Evolutionary conservation across 2,888 invertebrate species (phyloP), one percentile per base, ranked within the genome.

Genomic region (Sympetrum striolatum): DNA sequence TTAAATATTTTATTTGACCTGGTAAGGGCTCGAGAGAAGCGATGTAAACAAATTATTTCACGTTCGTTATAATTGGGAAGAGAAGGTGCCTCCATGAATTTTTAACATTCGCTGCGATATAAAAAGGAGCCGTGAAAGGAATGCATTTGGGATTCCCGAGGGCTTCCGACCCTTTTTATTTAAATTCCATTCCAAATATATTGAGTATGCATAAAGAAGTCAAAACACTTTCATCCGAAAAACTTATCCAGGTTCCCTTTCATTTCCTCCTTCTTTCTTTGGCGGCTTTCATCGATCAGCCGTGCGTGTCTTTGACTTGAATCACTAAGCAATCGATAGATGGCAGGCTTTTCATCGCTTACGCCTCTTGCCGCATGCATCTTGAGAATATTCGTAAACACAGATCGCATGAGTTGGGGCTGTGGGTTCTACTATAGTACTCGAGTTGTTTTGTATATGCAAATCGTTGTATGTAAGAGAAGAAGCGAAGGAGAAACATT

Each of bases 191-290:
- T 86, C 60, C 60, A 60, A 86, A 86, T 86, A 60, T 86, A 86
- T 86, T 86, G 86, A 64, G 86, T 60, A 86, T 86, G 86, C 86
- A 86, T 86, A 86, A 86, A 86, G 86, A 86, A 86, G 86, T 86
- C 86, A 86, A 86, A 86, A 86, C 60, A 86, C 86, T 86, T 86
- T 86, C 86, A 86, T 86, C 37, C 60, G 37, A 31, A 86, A 37
- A 39, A 86, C 60, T 15, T 86, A 82, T 86, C 86, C 86, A 37
- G 37, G 58, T 60, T 60, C 60, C 35, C 10, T 15, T 12, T 53
- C 82, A 15, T 22, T 86, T 60, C 37, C 35, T 60, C 37, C 37
- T 37, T 86, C 37, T n/a, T 37, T 64, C 86, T 53, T 53, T 53
- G 53, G 53, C 15, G 48, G 53, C 15, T 18, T 53, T 53, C 53